Conservation (phyloP, 2,113 vertebrate species). For the Rhabdornis inornatus region DNA sequence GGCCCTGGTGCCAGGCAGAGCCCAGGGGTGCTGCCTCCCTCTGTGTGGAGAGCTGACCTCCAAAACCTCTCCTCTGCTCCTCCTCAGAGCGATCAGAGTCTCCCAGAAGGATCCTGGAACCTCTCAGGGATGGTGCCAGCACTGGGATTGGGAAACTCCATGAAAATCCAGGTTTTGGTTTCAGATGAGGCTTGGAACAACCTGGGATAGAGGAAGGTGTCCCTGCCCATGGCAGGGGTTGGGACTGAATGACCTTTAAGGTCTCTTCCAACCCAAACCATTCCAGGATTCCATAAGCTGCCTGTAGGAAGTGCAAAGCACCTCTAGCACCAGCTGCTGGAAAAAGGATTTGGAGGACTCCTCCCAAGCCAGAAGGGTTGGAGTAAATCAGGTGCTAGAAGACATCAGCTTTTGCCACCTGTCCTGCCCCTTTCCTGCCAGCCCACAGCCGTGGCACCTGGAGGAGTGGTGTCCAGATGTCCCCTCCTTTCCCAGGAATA, state of each 20-base stretch:
- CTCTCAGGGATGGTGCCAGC: background rate
- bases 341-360: background rate
- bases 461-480: background rate
- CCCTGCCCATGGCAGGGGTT: background rate
- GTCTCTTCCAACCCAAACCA: background rate
- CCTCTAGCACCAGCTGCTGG: background rate
- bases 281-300: background rate
- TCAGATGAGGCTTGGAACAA: fast-evolving
- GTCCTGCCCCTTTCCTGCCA: background rate
- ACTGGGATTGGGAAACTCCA: background rate
- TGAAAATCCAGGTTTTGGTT: background rate
- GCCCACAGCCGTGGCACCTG: background rate
- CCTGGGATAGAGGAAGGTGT: background rate
- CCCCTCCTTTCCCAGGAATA: background rate
- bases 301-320: background rate
- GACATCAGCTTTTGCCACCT: background rate
- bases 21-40: background rate
- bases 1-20: background rate
- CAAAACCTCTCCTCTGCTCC: fast-evolving
- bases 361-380: fast-evolving
- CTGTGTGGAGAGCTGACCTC: background rate
- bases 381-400: background rate
- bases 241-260: background rate
- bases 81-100: fast-evolving
- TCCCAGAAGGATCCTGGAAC: background rate